A percentile compares a stretch with the other conserved stretches of the same genome.
phyloP scores from a whole-genome alignment of 2,888 invertebrate genomes.

The Patella caerulea region DNA sequence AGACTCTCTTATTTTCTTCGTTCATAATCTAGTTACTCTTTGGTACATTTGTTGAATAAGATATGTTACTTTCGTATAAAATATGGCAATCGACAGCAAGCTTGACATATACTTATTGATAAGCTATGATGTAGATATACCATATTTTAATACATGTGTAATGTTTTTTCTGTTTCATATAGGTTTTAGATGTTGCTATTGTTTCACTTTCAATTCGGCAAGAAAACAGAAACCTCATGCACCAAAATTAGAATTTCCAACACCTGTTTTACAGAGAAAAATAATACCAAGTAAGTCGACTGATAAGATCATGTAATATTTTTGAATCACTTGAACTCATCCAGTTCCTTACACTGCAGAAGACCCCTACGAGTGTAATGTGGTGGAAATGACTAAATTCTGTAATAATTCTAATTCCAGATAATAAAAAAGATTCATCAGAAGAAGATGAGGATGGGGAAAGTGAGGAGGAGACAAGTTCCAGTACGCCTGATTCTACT shows the following conservation, averaged over 20 bases:
- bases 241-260: conserved; percentile 73
- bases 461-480: background rate
- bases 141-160: too few relatives aligned
- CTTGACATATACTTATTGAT: too few relatives aligned
- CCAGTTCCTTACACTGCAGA: background rate
- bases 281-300: background rate
- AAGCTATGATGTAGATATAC: too few relatives aligned
- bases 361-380: background rate
- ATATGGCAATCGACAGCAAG: too few relatives aligned
- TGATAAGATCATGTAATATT: background rate
- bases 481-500: background rate
- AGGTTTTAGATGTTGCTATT: conserved; percentile 93
- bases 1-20: too few relatives aligned
- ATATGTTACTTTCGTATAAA: too few relatives aligned
- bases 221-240: conserved; percentile 87
- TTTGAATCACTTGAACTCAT: background rate
- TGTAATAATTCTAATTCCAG: background rate
- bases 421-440: background rate
- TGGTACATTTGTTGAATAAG: too few relatives aligned
- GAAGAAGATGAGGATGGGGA: background rate
- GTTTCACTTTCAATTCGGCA: conserved; percentile 88
- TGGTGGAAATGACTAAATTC: background rate
- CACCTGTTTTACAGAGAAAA: conserved; percentile 19
- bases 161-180: conserved; percentile 27
- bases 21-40: too few relatives aligned